Evolutionary conservation across 1,140 invertebrate genomes (phyloP).

Genomic region (Lasioglossum albipes): DNA sequence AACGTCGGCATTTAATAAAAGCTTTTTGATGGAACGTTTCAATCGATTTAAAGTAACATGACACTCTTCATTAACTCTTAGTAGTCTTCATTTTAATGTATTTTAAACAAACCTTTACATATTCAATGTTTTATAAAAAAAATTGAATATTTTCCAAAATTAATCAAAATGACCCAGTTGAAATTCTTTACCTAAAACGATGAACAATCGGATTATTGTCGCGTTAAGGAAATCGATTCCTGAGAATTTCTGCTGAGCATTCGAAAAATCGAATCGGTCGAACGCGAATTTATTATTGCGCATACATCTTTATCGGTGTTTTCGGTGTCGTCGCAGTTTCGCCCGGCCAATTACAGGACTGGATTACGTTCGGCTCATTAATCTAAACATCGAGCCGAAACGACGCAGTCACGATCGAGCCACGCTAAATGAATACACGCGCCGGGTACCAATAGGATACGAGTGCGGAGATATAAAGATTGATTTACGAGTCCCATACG

Average conservation of each 20-base stretch:
- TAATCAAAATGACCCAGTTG: no score
- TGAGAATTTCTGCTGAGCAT: no score
- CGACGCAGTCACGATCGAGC: constrained; percentile 25
- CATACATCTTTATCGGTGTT: constrained; percentile 23
- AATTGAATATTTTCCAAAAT: no score
- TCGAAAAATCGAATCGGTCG: background rate
- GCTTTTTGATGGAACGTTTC: no score
- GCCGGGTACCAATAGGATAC: constrained; percentile 5
- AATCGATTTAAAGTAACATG: no score
- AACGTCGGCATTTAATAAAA: no score
- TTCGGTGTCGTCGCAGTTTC: constrained; percentile 35
- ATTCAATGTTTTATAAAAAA: no score
- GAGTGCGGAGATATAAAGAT: constrained; percentile 46
- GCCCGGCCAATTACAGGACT: constrained; percentile 33
- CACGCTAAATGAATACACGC: constrained; percentile 41
- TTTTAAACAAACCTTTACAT: no score
- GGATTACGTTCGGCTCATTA: constrained; percentile 42
- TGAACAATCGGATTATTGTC: background rate
- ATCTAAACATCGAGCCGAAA: constrained; percentile 41
- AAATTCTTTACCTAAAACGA: no score
- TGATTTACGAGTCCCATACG: constrained; percentile 56
- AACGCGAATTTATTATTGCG: constrained; percentile 16
- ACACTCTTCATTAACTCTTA: no score
- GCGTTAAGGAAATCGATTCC: background rate
- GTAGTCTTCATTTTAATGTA: no score